Percentiles rank a stretch among this genome's conserved stretches.
These are phyloP conservation scores for Helleia helle DNA, from an alignment of 2,888 invertebrate species.

Conservation along the genomic window DNA sequence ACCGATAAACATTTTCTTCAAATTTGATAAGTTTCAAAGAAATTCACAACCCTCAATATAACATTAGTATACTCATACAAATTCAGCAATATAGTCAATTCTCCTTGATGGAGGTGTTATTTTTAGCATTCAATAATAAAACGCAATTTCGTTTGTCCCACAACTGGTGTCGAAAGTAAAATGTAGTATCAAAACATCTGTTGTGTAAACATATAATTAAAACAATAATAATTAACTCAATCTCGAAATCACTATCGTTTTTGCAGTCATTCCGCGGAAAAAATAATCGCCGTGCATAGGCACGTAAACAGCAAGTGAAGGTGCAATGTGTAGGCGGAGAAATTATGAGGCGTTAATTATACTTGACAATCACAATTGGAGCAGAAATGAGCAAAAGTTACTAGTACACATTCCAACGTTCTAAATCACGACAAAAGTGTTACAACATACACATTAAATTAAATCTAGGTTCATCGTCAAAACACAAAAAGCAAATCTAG, in stretches of 20 bases:
- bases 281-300: slow-evolving; percentile 44
- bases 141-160: too few relatives aligned
- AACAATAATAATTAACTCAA: slow-evolving; percentile 27
- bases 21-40: too few relatives aligned
- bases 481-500: too few relatives aligned
- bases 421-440: slow-evolving; percentile 9
- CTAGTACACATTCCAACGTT: slow-evolving; percentile 21
- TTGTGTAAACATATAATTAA: not conserved
- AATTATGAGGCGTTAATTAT: slow-evolving; percentile 49
- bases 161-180: too few relatives aligned
- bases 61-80: too few relatives aligned
- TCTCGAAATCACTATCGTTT: slow-evolving; percentile 54
- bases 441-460: not conserved
- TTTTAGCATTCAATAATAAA: too few relatives aligned
- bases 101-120: too few relatives aligned
- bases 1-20: too few relatives aligned
- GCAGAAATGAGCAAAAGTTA: slow-evolving; percentile 33
- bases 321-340: slow-evolving; percentile 43
- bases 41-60: too few relatives aligned
- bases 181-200: too few relatives aligned
- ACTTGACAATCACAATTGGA: slow-evolving; percentile 38
- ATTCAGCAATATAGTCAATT: too few relatives aligned
- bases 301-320: slow-evolving; percentile 24
- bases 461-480: not conserved
- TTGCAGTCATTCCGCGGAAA: slow-evolving; percentile 41